These are phyloP conservation scores for Salpingus planirostris DNA, from an alignment of 2,888 invertebrate genomes.

Conservation along the genomic window DNA sequence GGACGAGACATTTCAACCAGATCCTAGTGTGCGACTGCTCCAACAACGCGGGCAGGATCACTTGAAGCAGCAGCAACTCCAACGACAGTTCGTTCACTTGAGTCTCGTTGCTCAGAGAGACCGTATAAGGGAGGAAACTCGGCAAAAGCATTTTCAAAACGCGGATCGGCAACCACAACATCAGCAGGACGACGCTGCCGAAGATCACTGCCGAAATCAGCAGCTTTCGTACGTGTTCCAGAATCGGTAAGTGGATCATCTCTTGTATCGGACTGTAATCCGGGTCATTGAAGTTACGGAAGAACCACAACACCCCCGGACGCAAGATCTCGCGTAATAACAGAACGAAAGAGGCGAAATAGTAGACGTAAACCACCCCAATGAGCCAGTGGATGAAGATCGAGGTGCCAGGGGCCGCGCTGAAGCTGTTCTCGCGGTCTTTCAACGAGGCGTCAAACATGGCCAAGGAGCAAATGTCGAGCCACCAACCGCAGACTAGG, in stretches of 20 bases:
- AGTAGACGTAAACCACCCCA: slow-evolving; percentile 98
- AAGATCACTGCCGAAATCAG: slow-evolving; percentile 92
- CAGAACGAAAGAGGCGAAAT: slow-evolving; percentile 94
- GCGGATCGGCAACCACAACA: slow-evolving; percentile 92
- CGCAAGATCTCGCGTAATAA: slow-evolving; percentile 87
- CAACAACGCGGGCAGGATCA: slow-evolving; percentile 89
- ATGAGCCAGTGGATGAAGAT: slow-evolving; percentile 99
- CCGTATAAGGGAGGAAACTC: slow-evolving; percentile 89
- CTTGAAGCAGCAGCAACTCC: slow-evolving; percentile 83
- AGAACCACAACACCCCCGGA: slow-evolving; percentile 97
- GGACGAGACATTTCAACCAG: slow-evolving; percentile 85
- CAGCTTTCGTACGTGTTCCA: slow-evolving; percentile 82
- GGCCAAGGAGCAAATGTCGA: slow-evolving; percentile 92
- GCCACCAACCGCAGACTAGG: slow-evolving; percentile 97
- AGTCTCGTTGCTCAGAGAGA: slow-evolving; percentile 72
- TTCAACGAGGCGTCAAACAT: slow-evolving; percentile 84
- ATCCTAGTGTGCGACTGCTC: slow-evolving; percentile 94
- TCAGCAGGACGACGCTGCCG: slow-evolving; percentile 89
- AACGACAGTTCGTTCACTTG: slow-evolving; percentile 91
- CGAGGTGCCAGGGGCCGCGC: slow-evolving; percentile 88
- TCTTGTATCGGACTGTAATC: slow-evolving; percentile 99
- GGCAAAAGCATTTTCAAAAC: slow-evolving; percentile 74
- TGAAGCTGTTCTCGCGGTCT: slow-evolving; percentile 81
- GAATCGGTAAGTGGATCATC: slow-evolving; percentile 96
- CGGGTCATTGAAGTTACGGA: slow-evolving; percentile 96